A percentile compares a stretch with the other conserved stretches of the same genome.
These are phyloP conservation scores for Corythornis vintsioides DNA, from an alignment of 2,113 vertebrate species.

Conservation along the genomic window DNA sequence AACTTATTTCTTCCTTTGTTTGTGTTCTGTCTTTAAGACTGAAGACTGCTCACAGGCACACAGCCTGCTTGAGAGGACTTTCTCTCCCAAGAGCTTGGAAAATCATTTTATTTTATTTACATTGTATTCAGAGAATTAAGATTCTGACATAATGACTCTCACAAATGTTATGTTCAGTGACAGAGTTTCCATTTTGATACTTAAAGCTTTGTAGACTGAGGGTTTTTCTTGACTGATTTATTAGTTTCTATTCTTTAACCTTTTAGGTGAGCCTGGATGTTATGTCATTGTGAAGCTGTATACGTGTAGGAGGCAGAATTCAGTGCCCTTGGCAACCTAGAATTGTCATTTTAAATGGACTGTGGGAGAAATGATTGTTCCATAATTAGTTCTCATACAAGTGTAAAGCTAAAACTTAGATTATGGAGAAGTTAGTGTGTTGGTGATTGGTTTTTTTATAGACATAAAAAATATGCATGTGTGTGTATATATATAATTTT, in stretches of 20 bases:
- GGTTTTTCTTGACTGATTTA: not conserved
- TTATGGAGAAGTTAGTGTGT: not conserved
- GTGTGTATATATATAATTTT: not conserved
- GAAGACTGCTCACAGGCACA: not conserved
- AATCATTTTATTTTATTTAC: not conserved
- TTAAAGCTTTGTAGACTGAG: not conserved
- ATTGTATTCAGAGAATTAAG: fast-evolving
- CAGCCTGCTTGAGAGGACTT: not conserved
- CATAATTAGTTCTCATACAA: not conserved
- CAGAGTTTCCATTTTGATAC: not conserved
- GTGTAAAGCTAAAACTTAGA: not conserved
- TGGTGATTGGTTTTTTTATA: not conserved
- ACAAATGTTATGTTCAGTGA: not conserved
- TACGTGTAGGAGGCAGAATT: not conserved
- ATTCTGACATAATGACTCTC: not conserved
- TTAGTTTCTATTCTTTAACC: not conserved
- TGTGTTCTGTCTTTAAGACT: not conserved
- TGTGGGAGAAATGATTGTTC: not conserved
- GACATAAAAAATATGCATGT: not conserved
- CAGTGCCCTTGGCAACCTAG: not conserved
- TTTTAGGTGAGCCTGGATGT: not conserved
- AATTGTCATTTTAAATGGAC: not conserved
- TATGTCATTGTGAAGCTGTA: not conserved
- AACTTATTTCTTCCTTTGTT: not conserved
- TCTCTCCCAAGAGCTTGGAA: not conserved